phyloP scores from a whole-genome alignment of 1,140 invertebrate genomes.

The Venustaconcha ellipsiformis region DNA sequence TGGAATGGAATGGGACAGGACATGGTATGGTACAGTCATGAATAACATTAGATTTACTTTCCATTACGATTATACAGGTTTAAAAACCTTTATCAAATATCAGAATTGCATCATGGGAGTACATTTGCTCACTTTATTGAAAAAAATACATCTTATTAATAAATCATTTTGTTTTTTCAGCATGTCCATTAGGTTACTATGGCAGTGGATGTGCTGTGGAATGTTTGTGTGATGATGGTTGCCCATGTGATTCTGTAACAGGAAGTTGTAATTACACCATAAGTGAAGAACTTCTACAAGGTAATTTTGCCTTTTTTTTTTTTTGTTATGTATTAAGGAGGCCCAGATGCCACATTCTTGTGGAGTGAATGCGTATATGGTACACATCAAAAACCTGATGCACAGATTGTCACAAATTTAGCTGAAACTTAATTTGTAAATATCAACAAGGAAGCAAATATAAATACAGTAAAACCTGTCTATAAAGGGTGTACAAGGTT shows the following conservation, averaged over 20 bases:
- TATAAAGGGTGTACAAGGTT: too few species aligned
- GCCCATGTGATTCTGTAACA: constrained; percentile 17
- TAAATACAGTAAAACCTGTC: too few species aligned
- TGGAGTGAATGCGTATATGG: too few species aligned
- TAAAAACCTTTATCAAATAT: too few species aligned
- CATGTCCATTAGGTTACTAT: constrained; percentile 18
- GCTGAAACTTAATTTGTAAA: too few species aligned
- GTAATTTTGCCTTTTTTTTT: too few species aligned
- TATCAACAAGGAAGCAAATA: too few species aligned
- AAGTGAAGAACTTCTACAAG: too few species aligned
- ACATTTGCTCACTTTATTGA: neutral
- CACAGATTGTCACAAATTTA: too few species aligned
- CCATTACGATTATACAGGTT: neutral
- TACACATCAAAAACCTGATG: too few species aligned
- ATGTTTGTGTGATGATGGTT: constrained; percentile 19
- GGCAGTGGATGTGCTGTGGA: constrained; percentile 17
- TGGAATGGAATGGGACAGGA: neutral
- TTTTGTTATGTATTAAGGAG: too few species aligned
- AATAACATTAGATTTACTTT: neutral
- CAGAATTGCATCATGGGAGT: neutral
- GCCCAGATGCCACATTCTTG: too few species aligned
- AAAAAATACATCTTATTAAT: neutral
- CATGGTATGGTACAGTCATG: neutral
- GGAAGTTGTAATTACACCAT: constrained; percentile 17
- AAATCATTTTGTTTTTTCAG: constrained; percentile 1